Evolutionary conservation across 2,113 vertebrate species (phyloP), one percentile per base, ranked within the genome.

Genomic region (Cebidichthys violaceus): DNA sequence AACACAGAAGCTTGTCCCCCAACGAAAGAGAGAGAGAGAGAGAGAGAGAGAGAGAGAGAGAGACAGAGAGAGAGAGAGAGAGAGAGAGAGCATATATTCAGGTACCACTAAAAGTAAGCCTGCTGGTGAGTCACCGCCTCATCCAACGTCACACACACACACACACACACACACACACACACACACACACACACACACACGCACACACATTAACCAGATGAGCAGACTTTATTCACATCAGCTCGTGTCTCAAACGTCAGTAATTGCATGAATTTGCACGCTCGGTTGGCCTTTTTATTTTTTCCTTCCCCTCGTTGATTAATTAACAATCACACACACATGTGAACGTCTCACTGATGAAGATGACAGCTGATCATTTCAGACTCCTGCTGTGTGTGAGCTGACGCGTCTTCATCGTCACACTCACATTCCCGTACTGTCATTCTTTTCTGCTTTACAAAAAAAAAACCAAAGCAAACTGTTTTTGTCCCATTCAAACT

Each of bases 71-170:
- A 6, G 33, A 33, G 33, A 33, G 33, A 33, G 4, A 33, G 31
- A 33, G 3, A 33, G 31, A 33, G 31, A 33, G 31, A 33, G 31
- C 29, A 6, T 33, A 6, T 33, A 2, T 43, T 69, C 83, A 86
- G 83, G 81, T 86, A 84, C 69, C n/a, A 60, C 14, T 24, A 39
- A 31, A 33, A 82, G 66, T 35, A 37, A 77, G 52, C n/a, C 81
- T 75, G 72, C 78, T 55, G 80, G 77, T 88, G 84, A 88, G 57
- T 88, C 86, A 86, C 81, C 47, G 0, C 62, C 60, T 14, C 18
- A 18, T 50, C 6, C 41, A 41, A 47, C 45, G 17, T 20, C 17
- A 50, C 47, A 37, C 37, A 37, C 37, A 37, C 37, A 37, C 37
- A 37, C 37, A 37, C 37, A 37, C 37, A 37, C 37, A 37, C 37